Percentiles rank a stretch among this genome's conserved stretches.
These are phyloP conservation scores for Autographa pulchrina DNA, from an alignment of 2,888 invertebrate species.

Conservation along the genomic window DNA sequence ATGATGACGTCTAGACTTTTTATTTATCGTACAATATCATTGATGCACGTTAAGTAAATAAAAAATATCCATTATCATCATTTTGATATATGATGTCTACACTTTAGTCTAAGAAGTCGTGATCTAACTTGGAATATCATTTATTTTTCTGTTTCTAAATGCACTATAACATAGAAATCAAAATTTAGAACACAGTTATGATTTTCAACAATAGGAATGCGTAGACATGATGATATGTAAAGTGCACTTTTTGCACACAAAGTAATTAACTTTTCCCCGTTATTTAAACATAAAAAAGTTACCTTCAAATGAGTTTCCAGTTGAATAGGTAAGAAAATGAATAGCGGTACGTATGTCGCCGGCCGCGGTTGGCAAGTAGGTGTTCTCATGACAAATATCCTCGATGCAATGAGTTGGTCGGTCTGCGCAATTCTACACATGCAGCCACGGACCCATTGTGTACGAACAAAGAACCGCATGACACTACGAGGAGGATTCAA, in stretches of 20 bases:
- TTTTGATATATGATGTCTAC: not conserved
- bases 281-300: constrained; percentile 22
- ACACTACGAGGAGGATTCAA: constrained; percentile 76
- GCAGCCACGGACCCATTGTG: constrained; percentile 76
- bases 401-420: constrained; percentile 75
- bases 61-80: not conserved
- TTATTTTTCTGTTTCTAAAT: not conserved
- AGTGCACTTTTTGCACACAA: not conserved
- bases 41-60: not conserved
- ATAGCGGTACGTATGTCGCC: constrained; percentile 57
- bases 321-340: constrained; percentile 70
- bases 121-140: not conserved
- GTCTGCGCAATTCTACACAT: constrained; percentile 82
- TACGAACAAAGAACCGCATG: constrained; percentile 80
- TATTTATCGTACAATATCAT: not conserved
- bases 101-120: not conserved
- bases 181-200: not conserved
- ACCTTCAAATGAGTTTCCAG: constrained; percentile 48
- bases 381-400: constrained; percentile 77
- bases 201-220: not conserved
- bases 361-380: constrained; percentile 57
- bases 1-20: not conserved
- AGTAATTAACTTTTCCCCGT: not conserved
- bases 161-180: not conserved
- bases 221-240: not conserved